Conservation (phyloP, 2,888 invertebrate species). For the Drosophila rellima region DNA sequence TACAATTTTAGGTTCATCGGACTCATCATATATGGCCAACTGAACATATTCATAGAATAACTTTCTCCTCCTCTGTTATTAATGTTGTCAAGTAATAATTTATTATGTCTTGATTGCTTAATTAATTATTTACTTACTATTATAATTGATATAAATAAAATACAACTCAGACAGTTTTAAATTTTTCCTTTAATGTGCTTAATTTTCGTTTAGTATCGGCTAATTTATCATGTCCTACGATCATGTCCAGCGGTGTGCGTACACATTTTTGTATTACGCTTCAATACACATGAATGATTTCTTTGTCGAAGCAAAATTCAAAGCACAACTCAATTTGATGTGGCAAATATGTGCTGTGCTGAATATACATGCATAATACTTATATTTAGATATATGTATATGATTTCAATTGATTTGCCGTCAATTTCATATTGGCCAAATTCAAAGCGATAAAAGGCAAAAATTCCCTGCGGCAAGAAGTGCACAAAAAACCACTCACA, state of each 20-base stretch:
- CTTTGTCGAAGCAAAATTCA: slow-evolving; percentile 51
- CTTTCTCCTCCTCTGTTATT: not conserved
- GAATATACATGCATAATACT: slow-evolving; percentile 4
- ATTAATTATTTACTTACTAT: not conserved
- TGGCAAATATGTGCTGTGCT: slow-evolving; percentile 42
- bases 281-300: slow-evolving; percentile 69
- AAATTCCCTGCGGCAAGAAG: slow-evolving; percentile 40
- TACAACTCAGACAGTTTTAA: not conserved
- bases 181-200: too few species aligned
- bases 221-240: slow-evolving; percentile 3
- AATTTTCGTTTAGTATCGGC: not conserved
- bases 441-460: slow-evolving; percentile 44
- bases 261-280: slow-evolving; percentile 32
- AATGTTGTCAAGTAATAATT: not conserved
- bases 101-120: not conserved
- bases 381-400: slow-evolving; percentile 37
- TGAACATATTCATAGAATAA: too few species aligned
- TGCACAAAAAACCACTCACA: too few species aligned
- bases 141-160: not conserved
- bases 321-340: slow-evolving; percentile 54
- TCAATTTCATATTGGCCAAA: slow-evolving; percentile 69
- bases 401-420: slow-evolving; percentile 79
- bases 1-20: too few species aligned
- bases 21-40: too few species aligned
- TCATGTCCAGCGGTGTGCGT: slow-evolving; percentile 20